Percentiles rank a stretch among this genome's conserved stretches.
Evolutionary conservation across 2,888 invertebrate genomes (phyloP).

Genomic region (Nemapogon koenigi): DNA sequence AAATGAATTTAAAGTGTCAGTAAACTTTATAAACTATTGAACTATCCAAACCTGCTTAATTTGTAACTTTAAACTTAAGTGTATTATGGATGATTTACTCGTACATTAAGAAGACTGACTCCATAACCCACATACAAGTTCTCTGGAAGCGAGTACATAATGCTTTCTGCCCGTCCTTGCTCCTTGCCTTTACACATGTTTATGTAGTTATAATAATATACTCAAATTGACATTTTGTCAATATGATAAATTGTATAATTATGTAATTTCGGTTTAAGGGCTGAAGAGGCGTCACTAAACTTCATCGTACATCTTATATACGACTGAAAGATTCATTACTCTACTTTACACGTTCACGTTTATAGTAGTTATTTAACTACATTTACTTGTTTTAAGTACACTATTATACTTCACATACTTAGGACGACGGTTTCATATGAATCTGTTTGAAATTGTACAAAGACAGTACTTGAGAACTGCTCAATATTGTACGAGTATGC

Average conservation of each 20-base stretch:
- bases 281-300: not conserved
- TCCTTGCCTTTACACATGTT: conserved; percentile 59
- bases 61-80: conserved; percentile 3
- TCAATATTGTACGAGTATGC: too few relatives aligned
- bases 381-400: too few relatives aligned
- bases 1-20: not conserved
- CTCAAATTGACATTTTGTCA: conserved; percentile 13
- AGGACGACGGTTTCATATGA: too few relatives aligned
- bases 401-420: too few relatives aligned
- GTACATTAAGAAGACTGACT: conserved; percentile 4
- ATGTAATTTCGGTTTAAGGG: conserved; percentile 16
- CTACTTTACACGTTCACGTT: not conserved
- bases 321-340: not conserved
- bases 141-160: conserved; percentile 54
- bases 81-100: conserved; percentile 4
- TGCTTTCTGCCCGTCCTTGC: conserved; percentile 63
- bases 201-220: conserved; percentile 11
- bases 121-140: conserved; percentile 32
- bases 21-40: not conserved
- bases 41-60: not conserved
- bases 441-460: too few relatives aligned
- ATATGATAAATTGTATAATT: conserved; percentile 17
- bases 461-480: too few relatives aligned
- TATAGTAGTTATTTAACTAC: not conserved
- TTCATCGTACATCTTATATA: not conserved